Evolutionary conservation across 2,113 vertebrate genomes (phyloP).

Genomic region (Sinocyclocheilus grahami): DNA sequence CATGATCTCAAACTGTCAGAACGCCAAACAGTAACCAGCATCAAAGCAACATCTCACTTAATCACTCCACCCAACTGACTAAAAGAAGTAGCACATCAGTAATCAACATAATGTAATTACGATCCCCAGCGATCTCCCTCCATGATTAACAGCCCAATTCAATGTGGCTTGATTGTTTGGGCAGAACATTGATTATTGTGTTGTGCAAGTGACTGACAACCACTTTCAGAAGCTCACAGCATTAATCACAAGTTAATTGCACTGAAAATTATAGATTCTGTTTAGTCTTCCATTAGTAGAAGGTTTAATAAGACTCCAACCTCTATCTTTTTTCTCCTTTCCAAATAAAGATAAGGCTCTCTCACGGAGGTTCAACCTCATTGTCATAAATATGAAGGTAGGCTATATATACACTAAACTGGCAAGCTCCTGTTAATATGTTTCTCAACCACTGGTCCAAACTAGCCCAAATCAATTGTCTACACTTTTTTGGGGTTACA

Average conservation of each 20-base stretch:
- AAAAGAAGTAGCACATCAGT: conserved; percentile 18
- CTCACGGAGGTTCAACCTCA: not conserved
- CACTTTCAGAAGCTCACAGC: conserved; percentile 23
- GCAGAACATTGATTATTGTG: conserved; percentile 10
- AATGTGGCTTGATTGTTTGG: conserved; percentile 22
- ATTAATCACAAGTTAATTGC: conserved; percentile 24
- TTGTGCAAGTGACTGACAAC: conserved; percentile 9
- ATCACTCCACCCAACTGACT: conserved; percentile 24
- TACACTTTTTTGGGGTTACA: too few relatives aligned
- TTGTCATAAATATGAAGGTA: not conserved
- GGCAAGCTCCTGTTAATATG: not conserved
- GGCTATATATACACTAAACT: not conserved
- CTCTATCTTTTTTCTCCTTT: not conserved
- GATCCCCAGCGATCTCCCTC: conserved; percentile 3
- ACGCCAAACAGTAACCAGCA: conserved; percentile 1
- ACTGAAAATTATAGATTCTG: conserved; percentile 16
- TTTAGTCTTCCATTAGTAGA: conserved; percentile 13
- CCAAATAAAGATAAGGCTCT: not conserved
- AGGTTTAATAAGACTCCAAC: conserved; percentile 8
- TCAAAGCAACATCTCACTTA: conserved; percentile 19
- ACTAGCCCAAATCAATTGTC: not conserved
- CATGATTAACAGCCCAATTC: conserved; percentile 20
- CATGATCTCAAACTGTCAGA: conserved; percentile 5
- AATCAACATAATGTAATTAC: conserved; percentile 37
- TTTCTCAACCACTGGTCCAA: not conserved